These are phyloP conservation scores for Acromyrmex heyeri DNA, from an alignment of 1,140 invertebrate species.

Conservation along the genomic window DNA sequence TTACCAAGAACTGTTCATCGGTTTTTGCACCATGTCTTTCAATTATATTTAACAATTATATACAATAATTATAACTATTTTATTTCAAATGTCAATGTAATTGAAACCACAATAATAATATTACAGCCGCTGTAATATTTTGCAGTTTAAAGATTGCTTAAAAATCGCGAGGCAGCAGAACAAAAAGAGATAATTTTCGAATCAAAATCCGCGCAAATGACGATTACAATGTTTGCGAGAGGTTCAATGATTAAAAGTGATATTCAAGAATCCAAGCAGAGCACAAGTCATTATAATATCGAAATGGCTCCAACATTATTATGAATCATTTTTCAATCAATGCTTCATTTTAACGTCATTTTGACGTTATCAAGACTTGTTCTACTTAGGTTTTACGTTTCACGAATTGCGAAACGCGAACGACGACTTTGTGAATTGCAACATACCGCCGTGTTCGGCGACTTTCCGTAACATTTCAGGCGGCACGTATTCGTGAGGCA, in stretches of 20 bases:
- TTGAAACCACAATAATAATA: neutral
- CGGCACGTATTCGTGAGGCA: constrained; percentile 99
- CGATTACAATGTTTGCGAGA: neutral
- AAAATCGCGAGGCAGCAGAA: neutral
- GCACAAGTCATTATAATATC: too few species aligned
- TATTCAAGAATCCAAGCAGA: too few species aligned
- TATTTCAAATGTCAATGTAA: neutral
- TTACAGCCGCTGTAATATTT: neutral
- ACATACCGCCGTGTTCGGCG: constrained; percentile 97
- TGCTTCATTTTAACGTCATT: too few species aligned
- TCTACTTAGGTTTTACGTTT: too few species aligned
- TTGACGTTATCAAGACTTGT: too few species aligned
- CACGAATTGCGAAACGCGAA: constrained; percentile 10
- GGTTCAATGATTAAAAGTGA: neutral
- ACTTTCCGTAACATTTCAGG: constrained; percentile 98
- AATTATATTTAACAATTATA: neutral
- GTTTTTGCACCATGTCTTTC: too few species aligned
- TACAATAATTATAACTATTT: neutral
- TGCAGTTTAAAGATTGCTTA: neutral
- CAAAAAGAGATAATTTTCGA: neutral
- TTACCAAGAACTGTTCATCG: too few species aligned
- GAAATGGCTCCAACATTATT: too few species aligned
- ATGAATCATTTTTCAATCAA: too few species aligned
- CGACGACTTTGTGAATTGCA: neutral
- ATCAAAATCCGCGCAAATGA: neutral